Conservation (phyloP, 2,113 vertebrate genomes). For the Chamaetylas fuelleborni region DNA sequence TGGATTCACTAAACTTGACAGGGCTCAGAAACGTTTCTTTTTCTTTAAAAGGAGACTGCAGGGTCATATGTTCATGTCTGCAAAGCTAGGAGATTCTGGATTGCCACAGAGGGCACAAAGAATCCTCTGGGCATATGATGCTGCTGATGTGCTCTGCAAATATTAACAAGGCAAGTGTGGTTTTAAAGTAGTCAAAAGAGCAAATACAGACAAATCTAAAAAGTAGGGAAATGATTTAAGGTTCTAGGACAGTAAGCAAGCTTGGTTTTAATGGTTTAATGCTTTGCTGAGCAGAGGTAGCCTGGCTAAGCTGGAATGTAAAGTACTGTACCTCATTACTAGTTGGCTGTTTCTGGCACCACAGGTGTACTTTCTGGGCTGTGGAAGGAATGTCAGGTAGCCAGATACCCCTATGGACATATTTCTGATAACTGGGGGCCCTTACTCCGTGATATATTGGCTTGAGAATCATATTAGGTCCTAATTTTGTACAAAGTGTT, state of each 20-base stretch:
- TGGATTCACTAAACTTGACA: neutral
- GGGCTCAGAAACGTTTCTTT: neutral
- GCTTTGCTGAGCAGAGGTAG: neutral
- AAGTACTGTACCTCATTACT: neutral
- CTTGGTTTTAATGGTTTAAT: neutral
- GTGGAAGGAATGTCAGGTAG: neutral
- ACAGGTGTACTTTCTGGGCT: neutral
- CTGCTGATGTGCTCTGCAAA: neutral
- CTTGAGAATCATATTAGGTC: neutral
- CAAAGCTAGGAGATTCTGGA: neutral
- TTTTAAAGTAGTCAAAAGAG: neutral
- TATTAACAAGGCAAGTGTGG: neutral
- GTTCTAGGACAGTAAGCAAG: neutral
- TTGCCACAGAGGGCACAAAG: neutral
- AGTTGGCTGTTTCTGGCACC: neutral
- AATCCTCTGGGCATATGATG: neutral
- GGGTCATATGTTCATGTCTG: accelerated
- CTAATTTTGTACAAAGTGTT: neutral
- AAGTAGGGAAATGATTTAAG: neutral
- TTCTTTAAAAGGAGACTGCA: neutral
- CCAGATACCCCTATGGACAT: accelerated
- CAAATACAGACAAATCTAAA: neutral
- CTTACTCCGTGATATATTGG: neutral
- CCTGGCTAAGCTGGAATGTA: neutral
- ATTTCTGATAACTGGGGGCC: neutral